Percentiles rank a stretch among this genome's conserved stretches.
phyloP scores from a whole-genome alignment of 2,113 vertebrate genomes.

The Bos indicus region DNA sequence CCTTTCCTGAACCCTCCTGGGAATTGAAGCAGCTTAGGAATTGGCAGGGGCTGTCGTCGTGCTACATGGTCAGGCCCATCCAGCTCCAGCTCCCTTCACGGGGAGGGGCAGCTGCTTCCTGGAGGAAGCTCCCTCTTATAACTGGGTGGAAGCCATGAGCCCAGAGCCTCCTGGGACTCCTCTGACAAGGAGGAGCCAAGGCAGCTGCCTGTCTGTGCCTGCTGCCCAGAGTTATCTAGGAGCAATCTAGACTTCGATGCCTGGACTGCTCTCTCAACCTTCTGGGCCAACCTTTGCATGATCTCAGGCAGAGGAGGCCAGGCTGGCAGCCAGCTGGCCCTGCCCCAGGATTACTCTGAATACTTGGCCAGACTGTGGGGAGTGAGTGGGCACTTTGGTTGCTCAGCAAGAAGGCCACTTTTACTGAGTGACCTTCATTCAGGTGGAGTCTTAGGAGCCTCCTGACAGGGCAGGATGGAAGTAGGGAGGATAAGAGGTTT shows the following conservation, averaged over 20 bases:
- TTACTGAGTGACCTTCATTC: neutral
- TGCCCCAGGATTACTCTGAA: neutral
- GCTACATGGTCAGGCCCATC: neutral
- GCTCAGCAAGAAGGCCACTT: neutral
- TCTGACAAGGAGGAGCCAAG: neutral
- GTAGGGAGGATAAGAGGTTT: neutral
- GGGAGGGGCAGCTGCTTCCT: neutral
- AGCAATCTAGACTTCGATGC: neutral
- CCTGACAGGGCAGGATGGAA: neutral
- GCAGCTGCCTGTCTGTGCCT: neutral
- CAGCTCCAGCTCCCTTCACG: neutral
- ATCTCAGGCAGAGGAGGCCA: neutral
- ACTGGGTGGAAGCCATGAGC: neutral
- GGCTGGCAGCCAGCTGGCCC: neutral
- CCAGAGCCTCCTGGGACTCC: neutral
- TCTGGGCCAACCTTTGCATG: neutral
- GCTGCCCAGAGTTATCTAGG: neutral
- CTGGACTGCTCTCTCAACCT: neutral
- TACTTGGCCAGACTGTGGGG: neutral
- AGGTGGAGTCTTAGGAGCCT: neutral
- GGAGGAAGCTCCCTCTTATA: neutral
- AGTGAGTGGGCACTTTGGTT: neutral
- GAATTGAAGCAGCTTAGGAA: constrained; percentile 31
- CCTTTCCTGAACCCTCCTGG: constrained; percentile 12
- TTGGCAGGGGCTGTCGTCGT: neutral